Evolutionary conservation across 2,888 invertebrate genomes (phyloP), one percentile per base, ranked within the genome.

Genomic region (Leptopterna dolabrata): DNA sequence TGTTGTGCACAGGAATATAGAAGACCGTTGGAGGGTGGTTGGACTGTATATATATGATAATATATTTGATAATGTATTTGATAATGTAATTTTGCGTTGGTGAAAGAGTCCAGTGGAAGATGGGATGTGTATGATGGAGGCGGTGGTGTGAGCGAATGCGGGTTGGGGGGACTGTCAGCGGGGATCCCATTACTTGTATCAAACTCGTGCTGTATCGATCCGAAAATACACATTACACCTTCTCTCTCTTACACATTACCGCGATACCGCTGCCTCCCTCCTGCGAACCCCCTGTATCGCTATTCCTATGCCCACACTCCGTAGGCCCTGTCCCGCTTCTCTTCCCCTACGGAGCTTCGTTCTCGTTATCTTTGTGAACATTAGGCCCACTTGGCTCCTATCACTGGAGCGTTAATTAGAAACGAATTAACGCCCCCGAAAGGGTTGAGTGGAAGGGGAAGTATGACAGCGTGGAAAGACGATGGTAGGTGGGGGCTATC

Each of bases 111-210:
- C 43, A 19, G 27, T 43, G 78, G 27, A n/a, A 13, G 63, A 78
- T 27, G 19, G 73, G 73, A 36, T 73, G 73, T 3, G 63, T 2
- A 41, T 76, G 36, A 41, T n/a, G 36, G 36, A 43, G 76, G 76
- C 11, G 76, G 24, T 11, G 41, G 24, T 76, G 19, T 43, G 45
- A 45, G 24, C 45, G 45, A 78, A 78, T 55, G 81, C 41, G 19
- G 78, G 13, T 2, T n/a, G 13, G 55, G 45, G 27, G 16, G 81
- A 3, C 81, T 81, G 81, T 55, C 81, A 81, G 81, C 51, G 81
- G 55, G 81, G 81, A 81, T 81, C 81, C 81, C 81, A 81, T 81
- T 81, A 81, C 81, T 81, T 81, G 81, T 81, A 81, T 81, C 81
- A 81, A 81, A 81, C 81, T 51, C 81, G 81, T 81, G 81, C 81